A percentile compares a stretch with the other conserved stretches of the same genome.
phyloP scores from a whole-genome alignment of 2,797 vertebrate genomes.

The Xenopus petersii region DNA sequence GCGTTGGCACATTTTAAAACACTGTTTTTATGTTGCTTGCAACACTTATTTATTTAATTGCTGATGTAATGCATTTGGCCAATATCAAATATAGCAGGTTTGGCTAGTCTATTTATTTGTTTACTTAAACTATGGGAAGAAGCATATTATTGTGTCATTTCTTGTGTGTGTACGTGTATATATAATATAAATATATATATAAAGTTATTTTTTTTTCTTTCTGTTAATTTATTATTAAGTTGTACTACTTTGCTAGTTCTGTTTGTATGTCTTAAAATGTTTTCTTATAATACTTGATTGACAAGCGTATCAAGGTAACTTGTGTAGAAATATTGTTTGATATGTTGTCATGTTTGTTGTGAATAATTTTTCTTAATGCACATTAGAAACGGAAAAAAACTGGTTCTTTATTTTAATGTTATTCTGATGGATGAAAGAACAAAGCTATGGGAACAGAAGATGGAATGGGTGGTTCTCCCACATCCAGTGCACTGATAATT shows the following conservation, averaged over 20 bases:
- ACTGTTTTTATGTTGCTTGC: constrained; percentile 82
- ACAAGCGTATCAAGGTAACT: constrained; percentile 99
- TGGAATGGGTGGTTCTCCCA: constrained; percentile 94
- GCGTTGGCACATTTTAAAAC: constrained; percentile 76
- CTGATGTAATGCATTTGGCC: constrained; percentile 99
- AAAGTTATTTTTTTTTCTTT: constrained; percentile 98
- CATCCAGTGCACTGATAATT: constrained; percentile 99
- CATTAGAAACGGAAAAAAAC: constrained; percentile 90
- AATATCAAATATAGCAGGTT: constrained; percentile 99
- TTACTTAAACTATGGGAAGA: constrained; percentile 95
- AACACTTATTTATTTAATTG: constrained; percentile 90
- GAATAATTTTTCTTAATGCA: constrained; percentile 94
- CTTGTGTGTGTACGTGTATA: constrained; percentile 85
- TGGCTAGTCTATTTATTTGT: constrained; percentile 99
- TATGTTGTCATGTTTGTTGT: constrained; percentile 99
- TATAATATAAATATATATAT: constrained; percentile 97
- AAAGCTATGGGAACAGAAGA: constrained; percentile 98
- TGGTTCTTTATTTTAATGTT: constrained; percentile 88
- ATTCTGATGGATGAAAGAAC: constrained; percentile 88
- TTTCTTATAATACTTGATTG: constrained; percentile 99
- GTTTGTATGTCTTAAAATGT: constrained; percentile 93
- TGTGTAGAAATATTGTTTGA: constrained; percentile 99
- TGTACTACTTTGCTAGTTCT: constrained; percentile 98
- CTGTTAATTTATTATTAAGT: constrained; percentile 99
- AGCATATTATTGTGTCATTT: constrained; percentile 99